A percentile compares a stretch with the other conserved stretches of the same genome.
These are phyloP conservation scores for Orussus abietinus DNA, from an alignment of 1,140 invertebrate genomes.

Conservation along the genomic window DNA sequence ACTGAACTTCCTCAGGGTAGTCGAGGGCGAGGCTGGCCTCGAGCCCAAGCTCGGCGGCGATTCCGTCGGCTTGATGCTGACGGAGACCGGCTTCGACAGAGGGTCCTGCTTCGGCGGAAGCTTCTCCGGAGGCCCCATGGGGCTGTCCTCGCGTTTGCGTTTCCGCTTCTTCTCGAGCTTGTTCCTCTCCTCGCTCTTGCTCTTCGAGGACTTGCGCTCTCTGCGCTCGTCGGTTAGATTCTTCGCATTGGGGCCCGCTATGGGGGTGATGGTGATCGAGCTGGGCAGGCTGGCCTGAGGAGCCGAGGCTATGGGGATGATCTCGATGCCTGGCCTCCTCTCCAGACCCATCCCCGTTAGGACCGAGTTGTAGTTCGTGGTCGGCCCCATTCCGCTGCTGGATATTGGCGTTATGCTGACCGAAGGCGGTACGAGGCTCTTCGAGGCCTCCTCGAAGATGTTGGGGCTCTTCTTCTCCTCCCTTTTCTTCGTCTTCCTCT, in stretches of 20 bases:
- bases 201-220: slow-evolving; percentile 64
- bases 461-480: slow-evolving; percentile 49
- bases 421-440: slow-evolving; percentile 62
- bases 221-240: slow-evolving; percentile 59
- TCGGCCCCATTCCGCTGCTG: slow-evolving; percentile 37
- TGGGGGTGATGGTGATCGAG: slow-evolving; percentile 82
- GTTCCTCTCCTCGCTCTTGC: slow-evolving; percentile 56
- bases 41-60: slow-evolving; percentile 57
- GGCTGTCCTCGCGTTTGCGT: slow-evolving; percentile 69
- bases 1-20: slow-evolving; percentile 64
- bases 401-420: slow-evolving; percentile 77
- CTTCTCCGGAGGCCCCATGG: slow-evolving; percentile 83
- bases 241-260: slow-evolving; percentile 57
- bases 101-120: slow-evolving; percentile 66
- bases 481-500: slow-evolving; percentile 44
- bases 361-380: slow-evolving; percentile 60
- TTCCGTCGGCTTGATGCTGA: slow-evolving; percentile 70
- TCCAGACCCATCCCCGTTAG: slow-evolving; percentile 62
- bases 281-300: slow-evolving; percentile 63
- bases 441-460: slow-evolving; percentile 59
- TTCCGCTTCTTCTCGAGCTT: slow-evolving; percentile 75
- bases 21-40: slow-evolving; percentile 61
- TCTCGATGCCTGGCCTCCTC: slow-evolving; percentile 72
- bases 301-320: slow-evolving; percentile 68
- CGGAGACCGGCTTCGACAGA: slow-evolving; percentile 67